Evolutionary conservation across 2,888 invertebrate species (phyloP).

Genomic region (Cremastinae sp.): DNA sequence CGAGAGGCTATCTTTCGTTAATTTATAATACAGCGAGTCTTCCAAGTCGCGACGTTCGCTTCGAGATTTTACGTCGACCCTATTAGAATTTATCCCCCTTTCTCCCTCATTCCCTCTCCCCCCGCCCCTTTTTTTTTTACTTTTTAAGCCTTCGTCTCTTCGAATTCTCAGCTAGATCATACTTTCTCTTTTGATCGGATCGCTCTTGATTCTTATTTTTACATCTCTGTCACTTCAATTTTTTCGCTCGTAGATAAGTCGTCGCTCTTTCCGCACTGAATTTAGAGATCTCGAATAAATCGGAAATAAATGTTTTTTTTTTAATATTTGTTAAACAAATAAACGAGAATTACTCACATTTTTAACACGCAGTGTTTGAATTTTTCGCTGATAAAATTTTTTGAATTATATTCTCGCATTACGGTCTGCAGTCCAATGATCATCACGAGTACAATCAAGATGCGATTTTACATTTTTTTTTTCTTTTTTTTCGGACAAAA

Average conservation of each 20-base stretch:
- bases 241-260: constrained; percentile 3
- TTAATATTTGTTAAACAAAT: too few species aligned
- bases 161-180: constrained; percentile 48
- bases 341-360: too few species aligned
- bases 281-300: background rate
- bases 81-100: constrained; percentile 49
- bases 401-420: constrained; percentile 25
- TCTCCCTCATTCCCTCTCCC: too few species aligned
- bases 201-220: constrained; percentile 54
- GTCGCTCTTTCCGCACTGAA: background rate
- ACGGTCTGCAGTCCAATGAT: constrained; percentile 8
- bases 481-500: background rate
- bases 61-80: constrained; percentile 49
- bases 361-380: background rate
- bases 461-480: constrained; percentile 12
- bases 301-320: too few species aligned
- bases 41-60: constrained; percentile 36
- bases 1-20: constrained; percentile 21
- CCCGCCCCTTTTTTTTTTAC: constrained; percentile 41
- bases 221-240: constrained; percentile 11
- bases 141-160: constrained; percentile 34
- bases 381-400: constrained; percentile 12
- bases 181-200: constrained; percentile 59
- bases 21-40: constrained; percentile 51
- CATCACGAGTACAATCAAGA: constrained; percentile 13